Base-by-base conservation (phyloP, 2,888 invertebrate species). In the Lycaena phlaeas region DNA sequence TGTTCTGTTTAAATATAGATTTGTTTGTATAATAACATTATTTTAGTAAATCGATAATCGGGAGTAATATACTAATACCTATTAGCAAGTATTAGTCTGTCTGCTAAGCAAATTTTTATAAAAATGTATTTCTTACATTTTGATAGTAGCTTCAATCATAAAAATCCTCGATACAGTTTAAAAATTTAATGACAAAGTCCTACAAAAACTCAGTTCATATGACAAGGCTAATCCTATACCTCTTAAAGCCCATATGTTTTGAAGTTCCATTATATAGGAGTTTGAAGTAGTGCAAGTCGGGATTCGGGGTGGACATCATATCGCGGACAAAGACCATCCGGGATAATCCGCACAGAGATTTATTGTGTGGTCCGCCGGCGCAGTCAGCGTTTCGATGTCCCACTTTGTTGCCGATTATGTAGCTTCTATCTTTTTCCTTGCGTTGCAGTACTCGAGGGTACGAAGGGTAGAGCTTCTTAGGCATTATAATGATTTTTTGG, bases 291-390 rank as follows among this genome's bases (percentile, higher is more conserved):
- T 18, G 18, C 12, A 9, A 17, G 31, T 31, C 17, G 7, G 17
- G 7, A 4, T 17, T 31, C 17, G 7, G 17, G 7, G 2, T 17
- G 34, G 17, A 48, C 49, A 46, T 50, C 48, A 49, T 50, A 51
- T 47, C 46, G 41, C 41, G 34, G 42, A 46, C 42, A 36, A 39
- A 30, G 50, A 47, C 48, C 41, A 41, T 41, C 31, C 40, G 31
- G 49, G 59, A 58, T 58, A 52, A 59, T 58, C 57, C 54, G 42
- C 45, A 40, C 41, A 48, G 48, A 54, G 59, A 59, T 55, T 56
- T 59, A 59, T 59, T 53, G 52, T 52, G 53, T 53, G 49, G 57
- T 47, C 48, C 47, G 40, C 39, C 22, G 22, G 34, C 41, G 22
- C 40, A 44, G 44, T 48, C 48, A 50, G 48, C 45, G 43, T 42